phyloP scores from a whole-genome alignment of 2,797 vertebrate genomes.

The Gadopsis bispinosus region DNA sequence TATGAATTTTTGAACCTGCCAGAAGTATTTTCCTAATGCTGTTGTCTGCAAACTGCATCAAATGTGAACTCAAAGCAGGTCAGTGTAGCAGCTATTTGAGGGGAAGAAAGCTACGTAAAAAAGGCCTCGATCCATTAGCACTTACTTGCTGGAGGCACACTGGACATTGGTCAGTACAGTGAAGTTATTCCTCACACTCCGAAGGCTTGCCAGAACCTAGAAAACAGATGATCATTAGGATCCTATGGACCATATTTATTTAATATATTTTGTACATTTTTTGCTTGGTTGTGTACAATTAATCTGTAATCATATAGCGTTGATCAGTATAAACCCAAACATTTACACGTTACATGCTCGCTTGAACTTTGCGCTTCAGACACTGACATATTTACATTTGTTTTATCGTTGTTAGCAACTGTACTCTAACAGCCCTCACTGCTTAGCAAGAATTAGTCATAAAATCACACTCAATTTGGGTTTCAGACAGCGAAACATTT shows the following conservation, averaged over 20 bases:
- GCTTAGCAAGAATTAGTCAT: neutral
- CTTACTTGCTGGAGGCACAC: constrained; percentile 96
- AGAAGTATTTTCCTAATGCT: neutral
- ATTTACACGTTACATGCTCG: neutral
- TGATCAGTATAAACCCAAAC: neutral
- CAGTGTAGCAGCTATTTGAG: neutral
- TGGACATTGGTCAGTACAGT: constrained; percentile 95
- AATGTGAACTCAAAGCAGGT: neutral
- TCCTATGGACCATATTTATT: neutral
- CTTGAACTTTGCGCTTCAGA: neutral
- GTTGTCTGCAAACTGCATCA: neutral
- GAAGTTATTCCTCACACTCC: constrained; percentile 98
- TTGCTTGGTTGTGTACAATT: neutral
- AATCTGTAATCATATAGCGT: neutral
- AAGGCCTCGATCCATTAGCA: neutral
- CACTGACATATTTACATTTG: neutral
- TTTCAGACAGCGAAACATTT: constrained; percentile 49
- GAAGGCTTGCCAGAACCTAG: constrained; percentile 96
- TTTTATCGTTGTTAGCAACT: neutral
- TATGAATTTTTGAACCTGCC: neutral
- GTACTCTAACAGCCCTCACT: neutral
- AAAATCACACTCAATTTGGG: constrained; percentile 2
- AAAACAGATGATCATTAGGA: constrained; percentile 20
- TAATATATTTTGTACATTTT: neutral
- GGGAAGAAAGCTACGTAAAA: neutral